Percentiles rank a stretch among this genome's conserved stretches.
Conservation (phyloP, 2,888 invertebrate species). For the Gymnocheta viridis region DNA sequence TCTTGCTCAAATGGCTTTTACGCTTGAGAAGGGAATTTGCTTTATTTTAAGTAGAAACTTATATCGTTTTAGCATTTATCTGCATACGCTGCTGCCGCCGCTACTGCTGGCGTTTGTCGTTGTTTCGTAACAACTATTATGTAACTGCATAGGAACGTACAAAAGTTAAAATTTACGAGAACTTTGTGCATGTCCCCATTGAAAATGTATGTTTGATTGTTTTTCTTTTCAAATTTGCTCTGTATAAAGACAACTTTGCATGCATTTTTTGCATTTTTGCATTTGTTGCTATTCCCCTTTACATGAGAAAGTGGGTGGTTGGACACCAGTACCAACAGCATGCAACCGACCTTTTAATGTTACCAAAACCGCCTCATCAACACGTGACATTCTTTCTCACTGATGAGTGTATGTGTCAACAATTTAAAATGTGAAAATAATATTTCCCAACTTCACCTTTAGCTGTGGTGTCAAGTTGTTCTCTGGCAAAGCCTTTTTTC, state of each 20-base stretch:
- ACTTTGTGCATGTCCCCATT: slow-evolving; percentile 43
- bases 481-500: neutral
- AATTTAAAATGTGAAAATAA: slow-evolving; percentile 66
- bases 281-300: slow-evolving; percentile 13
- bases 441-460: slow-evolving; percentile 56
- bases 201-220: slow-evolving; percentile 60
- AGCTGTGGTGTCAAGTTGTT: slow-evolving; percentile 53
- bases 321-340: neutral
- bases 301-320: neutral
- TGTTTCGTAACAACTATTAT: slow-evolving; percentile 11
- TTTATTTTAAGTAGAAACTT: slow-evolving; percentile 49
- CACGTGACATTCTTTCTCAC: slow-evolving; percentile 58
- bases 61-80: slow-evolving; percentile 57
- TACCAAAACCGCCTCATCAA: slow-evolving; percentile 49
- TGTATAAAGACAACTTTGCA: neutral
- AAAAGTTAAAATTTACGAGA: slow-evolving; percentile 49
- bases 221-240: slow-evolving; percentile 15
- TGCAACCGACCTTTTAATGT: slow-evolving; percentile 41
- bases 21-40: slow-evolving; percentile 26
- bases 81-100: slow-evolving; percentile 41
- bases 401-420: slow-evolving; percentile 64
- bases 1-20: neutral
- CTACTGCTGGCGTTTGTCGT: neutral
- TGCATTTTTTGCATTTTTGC: slow-evolving; percentile 25
- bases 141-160: neutral